Evolutionary conservation across 2,888 invertebrate species (phyloP).

Genomic region (Busseola fusca): DNA sequence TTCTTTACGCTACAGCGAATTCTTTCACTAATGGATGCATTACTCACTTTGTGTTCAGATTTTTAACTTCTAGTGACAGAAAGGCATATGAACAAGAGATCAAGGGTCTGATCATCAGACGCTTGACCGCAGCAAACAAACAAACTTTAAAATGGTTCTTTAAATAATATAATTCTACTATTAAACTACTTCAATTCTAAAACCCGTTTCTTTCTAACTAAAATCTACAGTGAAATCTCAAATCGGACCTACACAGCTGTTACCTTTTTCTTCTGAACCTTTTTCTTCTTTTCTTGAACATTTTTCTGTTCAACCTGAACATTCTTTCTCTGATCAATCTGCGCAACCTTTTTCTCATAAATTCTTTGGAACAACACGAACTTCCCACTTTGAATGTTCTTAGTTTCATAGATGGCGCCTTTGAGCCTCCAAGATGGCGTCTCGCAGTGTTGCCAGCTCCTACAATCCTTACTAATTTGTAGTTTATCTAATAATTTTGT

Average conservation of each 20-base stretch:
- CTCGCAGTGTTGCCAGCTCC: slow-evolving; percentile 80
- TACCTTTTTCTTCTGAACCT: slow-evolving; percentile 73
- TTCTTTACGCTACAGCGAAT: no score
- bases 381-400: slow-evolving; percentile 81
- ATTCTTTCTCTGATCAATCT: slow-evolving; percentile 15
- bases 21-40: no score
- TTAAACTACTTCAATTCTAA: slow-evolving; percentile 35
- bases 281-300: slow-evolving; percentile 43
- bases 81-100: not conserved
- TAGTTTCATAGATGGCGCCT: slow-evolving; percentile 80
- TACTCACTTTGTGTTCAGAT: not conserved
- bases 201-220: slow-evolving; percentile 42
- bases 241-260: slow-evolving; percentile 59
- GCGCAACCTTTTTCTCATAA: slow-evolving; percentile 74
- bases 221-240: slow-evolving; percentile 7
- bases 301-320: slow-evolving; percentile 20
- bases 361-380: slow-evolving; percentile 84
- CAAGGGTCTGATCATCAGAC: not conserved
- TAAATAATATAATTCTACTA: not conserved
- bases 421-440: slow-evolving; percentile 80
- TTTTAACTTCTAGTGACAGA: not conserved
- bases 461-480: slow-evolving; percentile 74
- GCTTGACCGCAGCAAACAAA: not conserved
- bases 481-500: slow-evolving; percentile 92
- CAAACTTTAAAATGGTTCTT: not conserved